phyloP scores from a whole-genome alignment of 2,888 invertebrate species.

The Caenorhabditis imperialis region DNA sequence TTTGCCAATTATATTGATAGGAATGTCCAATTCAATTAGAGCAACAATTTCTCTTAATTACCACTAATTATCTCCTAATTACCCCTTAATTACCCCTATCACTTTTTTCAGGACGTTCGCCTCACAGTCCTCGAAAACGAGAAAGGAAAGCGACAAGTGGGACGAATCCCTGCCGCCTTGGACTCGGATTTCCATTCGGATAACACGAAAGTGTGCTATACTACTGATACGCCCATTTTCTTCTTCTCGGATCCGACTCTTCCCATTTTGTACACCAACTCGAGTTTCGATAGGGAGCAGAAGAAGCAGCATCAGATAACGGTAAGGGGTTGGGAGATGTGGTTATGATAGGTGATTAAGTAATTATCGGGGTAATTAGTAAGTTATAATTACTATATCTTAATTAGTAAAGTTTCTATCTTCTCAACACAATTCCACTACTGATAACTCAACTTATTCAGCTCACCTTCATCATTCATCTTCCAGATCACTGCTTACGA shows the following conservation, averaged over 20 bases:
- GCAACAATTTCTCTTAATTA: too few relatives aligned
- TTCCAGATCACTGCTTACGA: conserved; percentile 63
- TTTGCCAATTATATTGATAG: too few relatives aligned
- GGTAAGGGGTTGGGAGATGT: conserved; percentile 21
- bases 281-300: conserved; percentile 63
- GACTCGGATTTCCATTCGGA: conserved; percentile 66
- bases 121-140: conserved; percentile 61
- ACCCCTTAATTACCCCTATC: too few relatives aligned
- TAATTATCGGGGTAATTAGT: too few relatives aligned
- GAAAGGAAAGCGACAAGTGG: conserved; percentile 53
- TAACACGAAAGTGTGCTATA: conserved; percentile 65
- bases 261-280: conserved; percentile 61
- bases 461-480: neutral
- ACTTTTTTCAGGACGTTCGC: conserved; percentile 49
- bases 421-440: too few relatives aligned
- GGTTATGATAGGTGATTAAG: too few relatives aligned
- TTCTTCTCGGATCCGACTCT: conserved; percentile 59
- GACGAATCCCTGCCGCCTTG: conserved; percentile 61
- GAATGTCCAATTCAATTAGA: too few relatives aligned
- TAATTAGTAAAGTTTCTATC: too few relatives aligned
- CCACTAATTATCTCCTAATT: too few relatives aligned
- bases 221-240: conserved; percentile 59
- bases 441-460: too few relatives aligned
- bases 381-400: too few relatives aligned
- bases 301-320: conserved; percentile 58